These are phyloP conservation scores for Acholoe squamosa DNA, from an alignment of 2,888 invertebrate genomes.

Conservation along the genomic window DNA sequence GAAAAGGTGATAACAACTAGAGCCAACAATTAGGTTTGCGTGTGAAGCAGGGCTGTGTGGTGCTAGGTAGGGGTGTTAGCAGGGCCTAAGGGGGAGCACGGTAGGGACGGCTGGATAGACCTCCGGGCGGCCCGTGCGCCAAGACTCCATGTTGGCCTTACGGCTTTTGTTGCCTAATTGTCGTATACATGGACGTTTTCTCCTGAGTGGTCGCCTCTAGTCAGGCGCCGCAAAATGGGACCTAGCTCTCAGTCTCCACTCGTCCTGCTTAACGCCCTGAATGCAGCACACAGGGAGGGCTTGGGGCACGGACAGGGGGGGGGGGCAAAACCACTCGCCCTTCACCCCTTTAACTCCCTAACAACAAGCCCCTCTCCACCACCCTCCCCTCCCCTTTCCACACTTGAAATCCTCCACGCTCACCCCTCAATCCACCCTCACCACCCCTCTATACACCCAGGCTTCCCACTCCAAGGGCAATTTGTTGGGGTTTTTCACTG, in stretches of 20 bases:
- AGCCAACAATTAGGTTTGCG: constrained; percentile 53
- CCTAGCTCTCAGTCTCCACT: constrained; percentile 3
- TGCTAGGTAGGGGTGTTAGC: background rate
- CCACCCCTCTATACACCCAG: constrained; percentile 15
- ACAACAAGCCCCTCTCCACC: background rate
- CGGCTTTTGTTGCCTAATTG: constrained; percentile 60
- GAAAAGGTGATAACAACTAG: constrained; percentile 60
- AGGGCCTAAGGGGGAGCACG: background rate
- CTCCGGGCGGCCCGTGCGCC: background rate
- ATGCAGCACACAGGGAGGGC: constrained; percentile 25
- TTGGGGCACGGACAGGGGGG: background rate
- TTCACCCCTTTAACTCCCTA: constrained; percentile 7
- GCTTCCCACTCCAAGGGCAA: constrained; percentile 42
- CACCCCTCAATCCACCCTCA: constrained; percentile 12
- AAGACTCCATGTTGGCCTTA: constrained; percentile 30
- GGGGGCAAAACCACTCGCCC: background rate
- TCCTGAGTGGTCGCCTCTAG: constrained; percentile 39
- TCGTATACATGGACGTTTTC: constrained; percentile 56
- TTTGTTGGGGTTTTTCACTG: constrained; percentile 57
- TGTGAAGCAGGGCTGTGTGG: constrained; percentile 29
- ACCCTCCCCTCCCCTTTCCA: background rate
- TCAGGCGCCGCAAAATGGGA: background rate
- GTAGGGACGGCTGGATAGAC: background rate
- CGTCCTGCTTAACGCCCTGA: background rate
- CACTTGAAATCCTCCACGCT: background rate